A percentile compares a stretch with the other conserved stretches of the same genome.
These are phyloP conservation scores for Limnothrissa miodon DNA, from an alignment of 2,113 vertebrate species.

Conservation along the genomic window DNA sequence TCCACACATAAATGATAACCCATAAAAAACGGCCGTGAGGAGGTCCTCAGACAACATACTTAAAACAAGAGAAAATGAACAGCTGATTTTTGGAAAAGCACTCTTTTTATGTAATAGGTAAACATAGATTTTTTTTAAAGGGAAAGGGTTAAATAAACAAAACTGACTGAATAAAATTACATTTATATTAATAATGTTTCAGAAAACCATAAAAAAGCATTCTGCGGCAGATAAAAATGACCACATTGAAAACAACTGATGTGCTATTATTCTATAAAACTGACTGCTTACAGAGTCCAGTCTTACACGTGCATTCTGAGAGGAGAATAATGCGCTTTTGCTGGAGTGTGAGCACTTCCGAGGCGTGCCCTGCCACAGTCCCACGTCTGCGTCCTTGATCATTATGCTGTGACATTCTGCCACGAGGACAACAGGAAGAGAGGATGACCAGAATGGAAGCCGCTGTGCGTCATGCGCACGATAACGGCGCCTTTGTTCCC, in stretches of 20 bases:
- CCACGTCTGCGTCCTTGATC: constrained; percentile 37
- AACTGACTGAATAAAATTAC: too few species aligned
- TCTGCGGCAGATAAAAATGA: not conserved
- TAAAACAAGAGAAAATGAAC: not conserved
- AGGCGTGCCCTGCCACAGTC: constrained; percentile 25
- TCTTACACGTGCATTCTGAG: not conserved
- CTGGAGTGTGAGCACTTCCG: not conserved
- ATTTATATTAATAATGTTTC: not conserved
- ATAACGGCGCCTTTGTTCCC: constrained; percentile 34
- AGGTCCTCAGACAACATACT: not conserved
- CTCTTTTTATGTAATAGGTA: not conserved
- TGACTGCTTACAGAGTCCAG: not conserved
- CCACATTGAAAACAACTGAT: not conserved
- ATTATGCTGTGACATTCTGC: constrained; percentile 33
- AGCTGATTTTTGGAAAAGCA: not conserved
- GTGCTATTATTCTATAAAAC: not conserved
- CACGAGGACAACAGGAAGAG: constrained; percentile 40
- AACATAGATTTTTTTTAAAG: too few species aligned
- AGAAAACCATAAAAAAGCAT: not conserved
- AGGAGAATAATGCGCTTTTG: not conserved
- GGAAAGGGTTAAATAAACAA: too few species aligned
- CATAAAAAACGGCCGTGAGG: not conserved
- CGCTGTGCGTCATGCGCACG: constrained; percentile 31
- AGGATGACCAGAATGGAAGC: constrained; percentile 25
- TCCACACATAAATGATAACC: constrained; percentile 29